Evolutionary conservation across 2,113 vertebrate species (phyloP).

Genomic region (Heterotis niloticus): DNA sequence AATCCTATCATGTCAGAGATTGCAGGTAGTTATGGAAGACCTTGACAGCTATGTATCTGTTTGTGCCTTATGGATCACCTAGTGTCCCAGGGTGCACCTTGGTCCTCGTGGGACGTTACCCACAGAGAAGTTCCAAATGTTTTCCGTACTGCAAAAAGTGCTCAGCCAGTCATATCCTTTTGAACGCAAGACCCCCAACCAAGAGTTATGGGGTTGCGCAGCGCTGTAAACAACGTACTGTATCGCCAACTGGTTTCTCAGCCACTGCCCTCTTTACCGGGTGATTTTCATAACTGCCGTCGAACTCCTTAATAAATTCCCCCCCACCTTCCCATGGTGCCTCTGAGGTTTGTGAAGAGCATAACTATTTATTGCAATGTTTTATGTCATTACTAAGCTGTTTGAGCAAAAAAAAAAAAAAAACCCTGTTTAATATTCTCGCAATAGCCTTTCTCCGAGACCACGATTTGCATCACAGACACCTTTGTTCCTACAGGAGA

Average conservation of each 20-base stretch:
- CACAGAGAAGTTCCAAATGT: too few relatives aligned
- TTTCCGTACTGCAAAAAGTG: neutral
- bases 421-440: conserved; percentile 17
- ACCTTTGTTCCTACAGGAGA: neutral
- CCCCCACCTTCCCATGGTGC: neutral
- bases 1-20: too few relatives aligned
- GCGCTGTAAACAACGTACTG: neutral
- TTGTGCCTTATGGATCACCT: too few relatives aligned
- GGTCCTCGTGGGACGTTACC: too few relatives aligned
- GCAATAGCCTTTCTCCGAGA: conserved; percentile 2
- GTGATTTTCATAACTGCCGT: neutral
- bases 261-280: neutral
- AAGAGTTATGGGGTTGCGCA: conserved; percentile 9
- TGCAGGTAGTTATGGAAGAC: too few relatives aligned
- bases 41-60: too few relatives aligned
- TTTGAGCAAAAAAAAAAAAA: neutral
- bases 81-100: too few relatives aligned
- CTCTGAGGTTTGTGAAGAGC: neutral
- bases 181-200: neutral
- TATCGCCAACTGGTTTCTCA: neutral
- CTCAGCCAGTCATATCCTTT: neutral
- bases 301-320: conserved; percentile 2
- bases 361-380: neutral
- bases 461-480: conserved; percentile 15
- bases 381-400: neutral